A percentile compares a stretch with the other conserved stretches of the same genome.
These are phyloP conservation scores for Drosophila dives DNA, from an alignment of 2,888 invertebrate species.

Conservation along the genomic window DNA sequence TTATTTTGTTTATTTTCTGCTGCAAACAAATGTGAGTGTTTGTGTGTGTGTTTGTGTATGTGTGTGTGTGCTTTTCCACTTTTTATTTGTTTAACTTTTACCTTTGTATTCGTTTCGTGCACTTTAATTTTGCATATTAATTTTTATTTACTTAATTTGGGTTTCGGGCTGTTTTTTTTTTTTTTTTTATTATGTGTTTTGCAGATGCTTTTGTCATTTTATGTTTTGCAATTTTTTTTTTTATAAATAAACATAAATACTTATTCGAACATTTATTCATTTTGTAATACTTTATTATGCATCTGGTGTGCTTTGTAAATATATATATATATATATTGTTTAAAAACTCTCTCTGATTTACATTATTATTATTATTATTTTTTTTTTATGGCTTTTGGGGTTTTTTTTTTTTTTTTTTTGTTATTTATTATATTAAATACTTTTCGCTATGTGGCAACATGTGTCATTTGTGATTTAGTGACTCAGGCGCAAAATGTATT, in stretches of 20 bases:
- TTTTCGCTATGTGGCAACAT: conserved; percentile 38
- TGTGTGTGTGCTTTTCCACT: conserved; percentile 30
- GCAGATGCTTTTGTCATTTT: conserved; percentile 4
- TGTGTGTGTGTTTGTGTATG: background rate
- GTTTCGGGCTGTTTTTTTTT: conserved; percentile 4
- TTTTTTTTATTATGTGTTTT: conserved; percentile 14
- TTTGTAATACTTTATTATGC: conserved; percentile 34
- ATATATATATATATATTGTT: background rate
- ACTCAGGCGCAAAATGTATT: conserved; percentile 33
- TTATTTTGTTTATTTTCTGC: conserved; percentile 6
- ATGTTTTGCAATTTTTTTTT: background rate
- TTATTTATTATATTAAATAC: conserved; percentile 60
- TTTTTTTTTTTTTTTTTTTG: conserved; percentile 22
- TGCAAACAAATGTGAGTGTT: background rate
- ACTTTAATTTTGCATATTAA: conserved; percentile 45
- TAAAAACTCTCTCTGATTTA: conserved; percentile 28
- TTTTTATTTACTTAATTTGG: conserved; percentile 36
- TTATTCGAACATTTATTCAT: conserved; percentile 47
- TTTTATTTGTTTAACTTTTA: conserved; percentile 29
- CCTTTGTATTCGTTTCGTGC: conserved; percentile 18
- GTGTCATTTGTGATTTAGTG: conserved; percentile 72
- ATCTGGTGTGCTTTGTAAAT: conserved; percentile 4
- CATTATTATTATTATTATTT: conserved; percentile 7
- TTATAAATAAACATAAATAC: conserved; percentile 44
- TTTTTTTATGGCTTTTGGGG: background rate